Conservation (phyloP, 2,797 vertebrate genomes). For the Pelobates cultripes region DNA sequence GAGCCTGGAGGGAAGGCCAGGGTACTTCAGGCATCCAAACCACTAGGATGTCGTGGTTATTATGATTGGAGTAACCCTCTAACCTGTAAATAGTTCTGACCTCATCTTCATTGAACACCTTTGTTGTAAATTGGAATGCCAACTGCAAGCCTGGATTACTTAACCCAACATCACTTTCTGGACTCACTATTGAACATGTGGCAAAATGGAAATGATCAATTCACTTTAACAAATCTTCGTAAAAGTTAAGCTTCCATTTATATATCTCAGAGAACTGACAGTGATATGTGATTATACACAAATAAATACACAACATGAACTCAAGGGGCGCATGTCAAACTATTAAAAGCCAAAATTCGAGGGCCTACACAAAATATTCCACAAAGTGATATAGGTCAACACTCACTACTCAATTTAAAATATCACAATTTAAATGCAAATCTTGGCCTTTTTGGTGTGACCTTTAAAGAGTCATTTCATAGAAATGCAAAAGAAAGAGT, state of each 20-base stretch:
- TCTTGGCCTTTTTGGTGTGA: constrained; percentile 72
- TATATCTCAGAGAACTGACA: not conserved
- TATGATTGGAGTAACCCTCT: too few species aligned
- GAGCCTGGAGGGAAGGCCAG: too few species aligned
- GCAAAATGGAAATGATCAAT: too few species aligned
- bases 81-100: too few species aligned
- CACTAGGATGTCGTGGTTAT: too few species aligned
- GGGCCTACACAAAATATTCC: constrained; percentile 23
- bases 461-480: constrained; percentile 72
- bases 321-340: not conserved
- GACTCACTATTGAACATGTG: too few species aligned
- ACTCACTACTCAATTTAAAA: constrained; percentile 71
- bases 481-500: constrained; percentile 67
- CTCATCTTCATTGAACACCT: too few species aligned
- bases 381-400: constrained; percentile 65
- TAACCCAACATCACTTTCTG: too few species aligned
- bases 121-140: too few species aligned
- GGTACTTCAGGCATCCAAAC: too few species aligned
- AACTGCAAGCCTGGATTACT: too few species aligned
- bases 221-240: not conserved
- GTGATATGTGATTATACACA: not conserved
- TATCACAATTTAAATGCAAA: constrained; percentile 81
- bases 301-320: not conserved
- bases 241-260: not conserved
- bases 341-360: constrained; percentile 14